Evolutionary conservation across 2,888 invertebrate genomes (phyloP), one percentile per base, ranked within the genome.

Genomic region (Chorisops tibialis): DNA sequence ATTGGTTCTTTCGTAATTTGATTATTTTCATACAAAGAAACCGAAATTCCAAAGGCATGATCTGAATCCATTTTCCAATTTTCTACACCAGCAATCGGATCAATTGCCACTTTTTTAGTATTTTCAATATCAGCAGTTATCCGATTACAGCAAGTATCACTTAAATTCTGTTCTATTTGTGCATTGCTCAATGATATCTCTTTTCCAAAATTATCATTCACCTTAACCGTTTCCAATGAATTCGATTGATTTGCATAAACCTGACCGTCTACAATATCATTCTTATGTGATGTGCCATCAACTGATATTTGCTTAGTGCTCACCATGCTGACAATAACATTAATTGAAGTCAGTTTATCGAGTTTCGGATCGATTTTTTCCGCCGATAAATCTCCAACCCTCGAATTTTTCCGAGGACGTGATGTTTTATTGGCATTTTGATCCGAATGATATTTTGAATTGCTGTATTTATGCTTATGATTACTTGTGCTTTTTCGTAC

Each of bases 1-100:
- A 85, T 83, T 67, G 81, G 79, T 63, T 81, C 78, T 67, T 86
- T 85, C 60, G 87, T 90, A 48, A 89, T 80, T 68, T 91, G 91
- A 78, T 93, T 90, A 69, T 85, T 84, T 73, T 93, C 93, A 74
- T 93, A 93, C 48, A 93, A 79, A 0, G 91, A 91, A 61, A 89
- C 87, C 1, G 79, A 76, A 56, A 78, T 73, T 59, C 78, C 78
- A 65, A 75, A 78, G 2, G 78, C 78, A 65, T 72, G 72, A 48
- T 79, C 79, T n/a, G 72, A 71, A 49, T 77, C 77, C 72, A 74
- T 74, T 65, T 76, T 76, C 79, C 79, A 79, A 66, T 79, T 75
- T 9, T 71, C 69, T 11, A 79, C 77, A 14, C 79, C 77, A 0
- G 79, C 79, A 50, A 79, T 70, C 1, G 72, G 65, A 12, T 74